Evolutionary conservation across 2,888 invertebrate genomes (phyloP), one percentile per base, ranked within the genome.

Genomic region (Acronicta psi): DNA sequence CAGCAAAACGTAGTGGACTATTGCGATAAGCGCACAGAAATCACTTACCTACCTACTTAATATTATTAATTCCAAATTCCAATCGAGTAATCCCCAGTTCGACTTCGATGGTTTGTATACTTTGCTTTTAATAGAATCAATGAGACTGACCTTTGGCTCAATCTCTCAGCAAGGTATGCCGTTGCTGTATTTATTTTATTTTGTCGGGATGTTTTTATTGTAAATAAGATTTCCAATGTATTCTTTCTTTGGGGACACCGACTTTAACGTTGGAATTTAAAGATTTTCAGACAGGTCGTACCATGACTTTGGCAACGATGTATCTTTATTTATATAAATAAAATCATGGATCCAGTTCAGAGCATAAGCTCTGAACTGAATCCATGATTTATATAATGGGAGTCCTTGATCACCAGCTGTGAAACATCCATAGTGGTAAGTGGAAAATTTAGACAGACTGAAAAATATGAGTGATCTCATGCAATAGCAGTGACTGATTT

Each of bases 71-170:
- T 31, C 8, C 16, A 17, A 44, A 62, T 47, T 20, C 9, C 9
- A 23, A 43, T 46, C 23, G 41, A 29, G 42, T 51, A 50, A 31
- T 43, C 23, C 37, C 25, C 45, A 45, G 38, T 38, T 37, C 41
- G 47, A 36, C 54, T 53, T 20, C 37, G 53, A 58, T 63, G 69
- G 63, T 72, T 73, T 63, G 54, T 59, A 63, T 59, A 63, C 69
- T 52, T 61, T 45, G 72, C 61, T 72, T 72, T 58, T 64, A 63
- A 75, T 73, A 73, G 57, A 63, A 88, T 29, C 59, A 68, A 65
- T 58, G 68, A 63, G 61, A 45, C 51, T 57, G 62, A 74, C 72
- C 75, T 72, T 69, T 69, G 73, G 73, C 69, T 62, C 63, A 59
- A 61, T 65, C 58, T 61, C 60, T 62, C 59, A 62, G 49, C 43